Evolutionary conservation across 2,888 invertebrate species (phyloP).

Genomic region (Dendrolimus houi): DNA sequence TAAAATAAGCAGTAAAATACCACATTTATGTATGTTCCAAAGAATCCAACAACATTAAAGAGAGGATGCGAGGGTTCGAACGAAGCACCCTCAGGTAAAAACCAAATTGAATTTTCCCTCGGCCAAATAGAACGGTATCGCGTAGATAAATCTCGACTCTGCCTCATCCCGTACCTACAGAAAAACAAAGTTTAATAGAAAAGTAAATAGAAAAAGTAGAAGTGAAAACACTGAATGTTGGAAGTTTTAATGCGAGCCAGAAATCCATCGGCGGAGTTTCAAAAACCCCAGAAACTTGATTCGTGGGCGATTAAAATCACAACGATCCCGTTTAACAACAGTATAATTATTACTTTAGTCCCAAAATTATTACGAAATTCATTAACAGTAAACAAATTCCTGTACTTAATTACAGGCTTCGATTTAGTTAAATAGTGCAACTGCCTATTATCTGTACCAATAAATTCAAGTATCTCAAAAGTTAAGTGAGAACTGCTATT

Average conservation of each 20-base stretch:
- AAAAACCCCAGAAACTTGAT: constrained; percentile 23
- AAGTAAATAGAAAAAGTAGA: constrained; percentile 65
- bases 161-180: constrained; percentile 57
- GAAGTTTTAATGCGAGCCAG: constrained; percentile 55
- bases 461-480: too few species aligned
- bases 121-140: constrained; percentile 65
- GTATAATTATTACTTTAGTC: neutral
- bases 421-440: too few species aligned
- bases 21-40: constrained; percentile 41
- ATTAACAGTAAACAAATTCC: too few species aligned
- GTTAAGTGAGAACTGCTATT: too few species aligned
- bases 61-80: constrained; percentile 52
- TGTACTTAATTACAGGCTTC: too few species aligned
- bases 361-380: too few species aligned
- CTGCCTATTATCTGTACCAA: too few species aligned
- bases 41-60: constrained; percentile 54
- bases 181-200: constrained; percentile 70
- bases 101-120: constrained; percentile 71
- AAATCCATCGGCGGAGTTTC: constrained; percentile 27
- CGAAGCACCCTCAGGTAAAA: constrained; percentile 65
- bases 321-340: constrained; percentile 1
- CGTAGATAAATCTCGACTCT: constrained; percentile 66
- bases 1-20: constrained; percentile 45
- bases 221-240: constrained; percentile 55
- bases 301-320: constrained; percentile 17